Percentiles rank a stretch among this genome's conserved stretches.
Evolutionary conservation across 2,888 invertebrate genomes (phyloP).

Genomic region (Pristionchus japonicus): DNA sequence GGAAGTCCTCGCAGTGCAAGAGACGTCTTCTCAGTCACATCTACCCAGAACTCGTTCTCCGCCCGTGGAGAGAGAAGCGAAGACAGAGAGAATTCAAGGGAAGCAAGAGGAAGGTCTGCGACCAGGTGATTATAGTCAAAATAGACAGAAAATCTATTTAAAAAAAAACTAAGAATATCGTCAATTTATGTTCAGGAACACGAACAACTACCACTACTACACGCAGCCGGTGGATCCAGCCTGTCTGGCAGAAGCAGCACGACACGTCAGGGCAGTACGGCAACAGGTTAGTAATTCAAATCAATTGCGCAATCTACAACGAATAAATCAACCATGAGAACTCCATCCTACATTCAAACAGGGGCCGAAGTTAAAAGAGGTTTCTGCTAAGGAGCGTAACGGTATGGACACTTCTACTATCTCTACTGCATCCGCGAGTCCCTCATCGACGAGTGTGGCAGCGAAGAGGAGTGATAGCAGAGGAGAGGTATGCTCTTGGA

Average conservation of each 20-base stretch:
- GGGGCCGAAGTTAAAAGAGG: not conserved
- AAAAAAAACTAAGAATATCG: too few relatives aligned
- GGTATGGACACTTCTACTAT: slow-evolving; percentile 29
- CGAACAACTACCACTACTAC: slow-evolving; percentile 73
- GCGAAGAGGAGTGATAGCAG: slow-evolving; percentile 39
- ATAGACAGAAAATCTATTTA: not conserved
- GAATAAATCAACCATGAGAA: not conserved
- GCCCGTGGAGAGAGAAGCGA: slow-evolving; percentile 28
- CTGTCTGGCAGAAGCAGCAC: slow-evolving; percentile 68
- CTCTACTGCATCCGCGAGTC: slow-evolving; percentile 6
- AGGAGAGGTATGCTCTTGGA: not conserved
- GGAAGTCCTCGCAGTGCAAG: slow-evolving; percentile 69
- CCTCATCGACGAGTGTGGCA: slow-evolving; percentile 8
- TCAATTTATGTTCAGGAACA: slow-evolving; percentile 34
- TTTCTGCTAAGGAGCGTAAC: slow-evolving; percentile 34
- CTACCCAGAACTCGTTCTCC: slow-evolving; percentile 45
- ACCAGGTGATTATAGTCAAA: slow-evolving; percentile 44
- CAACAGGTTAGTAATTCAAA: not conserved
- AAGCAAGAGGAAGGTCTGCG: slow-evolving; percentile 59
- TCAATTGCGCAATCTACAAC: not conserved
- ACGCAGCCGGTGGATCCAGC: slow-evolving; percentile 74
- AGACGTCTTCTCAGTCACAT: slow-evolving; percentile 55
- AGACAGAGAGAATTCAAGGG: slow-evolving; percentile 55
- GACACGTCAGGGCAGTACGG: slow-evolving; percentile 56
- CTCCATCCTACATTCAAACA: not conserved